Evolutionary conservation across 2,113 vertebrate species (phyloP).

Genomic region (Nothocercus nigrocapillus): DNA sequence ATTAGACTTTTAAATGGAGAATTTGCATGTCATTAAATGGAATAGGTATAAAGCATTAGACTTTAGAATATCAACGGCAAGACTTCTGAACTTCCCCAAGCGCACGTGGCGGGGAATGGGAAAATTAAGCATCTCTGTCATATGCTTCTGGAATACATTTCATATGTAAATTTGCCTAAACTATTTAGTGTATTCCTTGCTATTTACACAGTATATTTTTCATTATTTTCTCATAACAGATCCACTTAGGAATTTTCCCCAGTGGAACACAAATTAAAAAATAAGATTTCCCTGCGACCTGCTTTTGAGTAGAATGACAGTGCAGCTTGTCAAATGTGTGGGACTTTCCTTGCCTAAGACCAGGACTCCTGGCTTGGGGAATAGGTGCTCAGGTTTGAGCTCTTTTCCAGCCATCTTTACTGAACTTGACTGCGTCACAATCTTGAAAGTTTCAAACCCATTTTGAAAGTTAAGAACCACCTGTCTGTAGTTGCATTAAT

Average conservation of each 20-base stretch:
- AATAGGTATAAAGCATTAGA: background rate
- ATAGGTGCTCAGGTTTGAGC: background rate
- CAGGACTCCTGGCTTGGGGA: background rate
- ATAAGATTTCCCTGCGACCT: background rate
- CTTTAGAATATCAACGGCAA: background rate
- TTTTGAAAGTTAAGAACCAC: background rate
- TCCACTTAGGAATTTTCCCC: background rate
- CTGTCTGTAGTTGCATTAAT: accelerated
- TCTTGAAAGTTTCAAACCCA: background rate
- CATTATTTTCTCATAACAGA: background rate
- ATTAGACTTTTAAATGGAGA: conserved; percentile 28
- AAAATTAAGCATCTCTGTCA: background rate
- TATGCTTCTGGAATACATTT: background rate
- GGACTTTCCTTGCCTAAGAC: background rate
- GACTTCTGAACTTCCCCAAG: background rate
- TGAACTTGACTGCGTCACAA: background rate
- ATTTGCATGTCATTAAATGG: background rate
- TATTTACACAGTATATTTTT: background rate
- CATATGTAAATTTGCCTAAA: background rate
- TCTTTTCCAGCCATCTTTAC: background rate
- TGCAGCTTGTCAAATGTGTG: accelerated
- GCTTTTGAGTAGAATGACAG: background rate
- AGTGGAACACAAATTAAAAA: background rate
- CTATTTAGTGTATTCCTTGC: background rate
- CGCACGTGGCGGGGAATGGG: background rate